Evolutionary conservation across 2,113 vertebrate species (phyloP).

Genomic region (Corvus hawaiiensis): DNA sequence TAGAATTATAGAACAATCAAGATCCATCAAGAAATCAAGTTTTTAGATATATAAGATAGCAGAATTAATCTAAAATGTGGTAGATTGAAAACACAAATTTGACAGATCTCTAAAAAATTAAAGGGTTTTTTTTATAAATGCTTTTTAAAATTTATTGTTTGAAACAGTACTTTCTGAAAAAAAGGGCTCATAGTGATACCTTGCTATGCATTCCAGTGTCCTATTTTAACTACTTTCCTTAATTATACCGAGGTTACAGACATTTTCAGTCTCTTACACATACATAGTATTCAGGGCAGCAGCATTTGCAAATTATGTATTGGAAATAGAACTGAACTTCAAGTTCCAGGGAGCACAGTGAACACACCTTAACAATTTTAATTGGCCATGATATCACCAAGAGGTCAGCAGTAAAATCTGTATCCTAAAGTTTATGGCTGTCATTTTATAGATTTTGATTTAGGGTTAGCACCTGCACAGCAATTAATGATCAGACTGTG

Average conservation of each 20-base stretch:
- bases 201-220: not conserved
- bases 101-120: not conserved
- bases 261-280: not conserved
- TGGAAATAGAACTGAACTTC: not conserved
- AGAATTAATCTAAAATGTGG: not conserved
- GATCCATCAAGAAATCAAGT: not conserved
- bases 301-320: not conserved
- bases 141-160: not conserved
- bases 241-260: not conserved
- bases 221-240: not conserved
- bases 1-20: not conserved
- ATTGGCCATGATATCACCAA: not conserved
- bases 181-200: not conserved
- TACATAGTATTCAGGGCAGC: not conserved
- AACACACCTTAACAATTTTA: slow-evolving; percentile 12
- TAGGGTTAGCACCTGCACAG: not conserved
- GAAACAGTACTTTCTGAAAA: not conserved
- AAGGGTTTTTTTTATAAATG: not conserved
- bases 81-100: not conserved
- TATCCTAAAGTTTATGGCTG: not conserved
- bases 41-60: not conserved
- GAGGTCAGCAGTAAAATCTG: not conserved
- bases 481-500: slow-evolving; percentile 14
- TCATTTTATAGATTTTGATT: slow-evolving; percentile 38
- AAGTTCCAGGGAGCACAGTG: not conserved